Base-by-base conservation (phyloP, 2,797 vertebrate genomes). In the Pterois miles region DNA sequence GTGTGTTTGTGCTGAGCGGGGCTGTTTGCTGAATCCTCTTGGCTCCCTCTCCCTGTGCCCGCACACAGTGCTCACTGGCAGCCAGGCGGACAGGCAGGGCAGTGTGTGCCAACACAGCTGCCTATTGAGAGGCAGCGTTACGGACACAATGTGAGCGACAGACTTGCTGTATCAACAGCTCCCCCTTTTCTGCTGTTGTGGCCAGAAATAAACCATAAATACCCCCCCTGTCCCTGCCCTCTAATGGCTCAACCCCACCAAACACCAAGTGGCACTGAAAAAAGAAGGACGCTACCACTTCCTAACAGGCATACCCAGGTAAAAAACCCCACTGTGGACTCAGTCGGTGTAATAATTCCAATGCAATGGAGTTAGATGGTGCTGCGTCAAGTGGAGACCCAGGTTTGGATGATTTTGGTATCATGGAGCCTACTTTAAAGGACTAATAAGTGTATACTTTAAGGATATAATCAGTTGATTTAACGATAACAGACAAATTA, bases 111-210 rank as follows among this genome's bases (percentile, higher is more conserved):
- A 94, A 92, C 92, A 87, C 91, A 88, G 91, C 94, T 88, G 76
- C n/a, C 96, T 95, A 96, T 97, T 96, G 94, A 95, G 93, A 87
- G 86, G 95, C 91, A 89, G 91, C 81, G 91, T 94, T 82, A 92
- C 53, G 92, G 92, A 91, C 83, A 92, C 93, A 96, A 97, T 97
- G 86, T 86, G 85, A 91, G 74, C 60, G 95, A 95, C 94, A 95
- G 94, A 94, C 89, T 86, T 96, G 96, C 97, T 96, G 95, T 77
- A 90, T 97, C 96, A 96, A 97, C 97, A 93, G 91, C 92, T 91
- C 87, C 85, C 12, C 86, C 40, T 78, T 93, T 95, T 96, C 93
- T 96, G 96, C 96, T 96, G 95, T 70, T 90, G 95, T 94, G 94
- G 89, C 89, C 94, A 95, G 92, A 95, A 96, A 89, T 87, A 3